Evolutionary conservation across 2,113 vertebrate genomes (phyloP).

Genomic region (Embiotoca jacksoni): DNA sequence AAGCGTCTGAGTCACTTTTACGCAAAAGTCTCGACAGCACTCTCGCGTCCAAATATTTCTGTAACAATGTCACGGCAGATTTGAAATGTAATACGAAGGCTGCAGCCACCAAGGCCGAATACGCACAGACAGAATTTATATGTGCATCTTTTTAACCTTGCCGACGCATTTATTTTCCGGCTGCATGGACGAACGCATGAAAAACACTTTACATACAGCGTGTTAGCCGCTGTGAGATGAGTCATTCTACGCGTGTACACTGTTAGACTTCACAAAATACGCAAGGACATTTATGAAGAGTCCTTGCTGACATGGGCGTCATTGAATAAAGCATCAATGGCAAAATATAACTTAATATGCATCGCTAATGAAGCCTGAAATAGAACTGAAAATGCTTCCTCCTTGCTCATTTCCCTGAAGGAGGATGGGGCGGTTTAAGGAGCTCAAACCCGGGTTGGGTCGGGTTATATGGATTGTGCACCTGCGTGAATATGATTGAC

Average conservation of each 20-base stretch:
- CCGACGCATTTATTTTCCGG: neutral
- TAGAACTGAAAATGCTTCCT: no score
- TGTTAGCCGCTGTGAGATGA: neutral
- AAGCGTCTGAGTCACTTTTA: neutral
- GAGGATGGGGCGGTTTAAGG: no score
- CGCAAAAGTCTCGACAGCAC: neutral
- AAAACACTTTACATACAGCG: neutral
- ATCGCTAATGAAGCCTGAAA: no score
- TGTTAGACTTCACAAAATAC: neutral
- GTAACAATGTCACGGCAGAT: no score
- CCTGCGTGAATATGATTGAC: neutral
- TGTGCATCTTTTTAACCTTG: neutral
- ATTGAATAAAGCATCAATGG: neutral
- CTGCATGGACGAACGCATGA: neutral
- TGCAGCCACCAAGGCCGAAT: neutral
- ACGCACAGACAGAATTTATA: constrained; percentile 1
- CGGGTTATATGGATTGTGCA: neutral
- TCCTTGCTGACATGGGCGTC: neutral
- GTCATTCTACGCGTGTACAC: neutral
- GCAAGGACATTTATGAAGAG: neutral
- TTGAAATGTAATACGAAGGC: no score
- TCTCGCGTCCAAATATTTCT: neutral
- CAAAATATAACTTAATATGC: no score
- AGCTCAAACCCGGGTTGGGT: no score
- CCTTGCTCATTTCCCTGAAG: no score